These are phyloP conservation scores for Enteromius trimaculatus DNA, from an alignment of 2,797 vertebrate genomes.

Conservation along the genomic window DNA sequence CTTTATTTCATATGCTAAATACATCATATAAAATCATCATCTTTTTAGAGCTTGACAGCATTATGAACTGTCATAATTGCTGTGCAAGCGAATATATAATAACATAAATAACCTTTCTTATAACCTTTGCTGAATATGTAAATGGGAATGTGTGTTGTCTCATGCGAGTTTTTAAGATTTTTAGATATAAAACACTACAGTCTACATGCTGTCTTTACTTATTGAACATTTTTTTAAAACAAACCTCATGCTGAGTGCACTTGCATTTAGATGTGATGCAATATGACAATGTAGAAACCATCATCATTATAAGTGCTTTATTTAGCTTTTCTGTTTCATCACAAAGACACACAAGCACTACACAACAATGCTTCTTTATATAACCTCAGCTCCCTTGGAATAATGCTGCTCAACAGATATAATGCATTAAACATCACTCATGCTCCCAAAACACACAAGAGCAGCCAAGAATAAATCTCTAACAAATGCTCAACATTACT, in stretches of 20 bases:
- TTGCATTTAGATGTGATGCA: constrained; percentile 47
- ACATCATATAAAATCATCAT: not conserved
- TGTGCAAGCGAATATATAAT: not conserved
- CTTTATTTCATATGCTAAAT: not conserved
- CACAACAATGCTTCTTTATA: constrained; percentile 42
- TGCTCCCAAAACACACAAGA: constrained; percentile 16
- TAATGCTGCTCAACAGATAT: constrained; percentile 33
- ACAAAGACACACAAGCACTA: constrained; percentile 20
- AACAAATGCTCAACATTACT: not conserved
- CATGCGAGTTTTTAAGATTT: not conserved
- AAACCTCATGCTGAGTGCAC: constrained; percentile 60
- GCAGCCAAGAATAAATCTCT: not conserved
- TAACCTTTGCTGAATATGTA: not conserved
- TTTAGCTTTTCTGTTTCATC: constrained; percentile 36
- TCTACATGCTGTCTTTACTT: not conserved
- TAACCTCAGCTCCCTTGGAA: constrained; percentile 25
- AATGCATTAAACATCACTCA: constrained; percentile 43
- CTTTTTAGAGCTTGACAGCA: not conserved
- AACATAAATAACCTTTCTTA: not conserved
- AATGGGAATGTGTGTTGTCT: not conserved
- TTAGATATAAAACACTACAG: not conserved
- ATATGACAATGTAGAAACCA: constrained; percentile 32
- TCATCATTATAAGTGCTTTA: constrained; percentile 44
- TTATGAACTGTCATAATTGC: not conserved
- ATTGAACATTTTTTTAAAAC: not conserved